Base-by-base conservation (phyloP, 2,797 vertebrate species). In the Phoebastria nigripes region DNA sequence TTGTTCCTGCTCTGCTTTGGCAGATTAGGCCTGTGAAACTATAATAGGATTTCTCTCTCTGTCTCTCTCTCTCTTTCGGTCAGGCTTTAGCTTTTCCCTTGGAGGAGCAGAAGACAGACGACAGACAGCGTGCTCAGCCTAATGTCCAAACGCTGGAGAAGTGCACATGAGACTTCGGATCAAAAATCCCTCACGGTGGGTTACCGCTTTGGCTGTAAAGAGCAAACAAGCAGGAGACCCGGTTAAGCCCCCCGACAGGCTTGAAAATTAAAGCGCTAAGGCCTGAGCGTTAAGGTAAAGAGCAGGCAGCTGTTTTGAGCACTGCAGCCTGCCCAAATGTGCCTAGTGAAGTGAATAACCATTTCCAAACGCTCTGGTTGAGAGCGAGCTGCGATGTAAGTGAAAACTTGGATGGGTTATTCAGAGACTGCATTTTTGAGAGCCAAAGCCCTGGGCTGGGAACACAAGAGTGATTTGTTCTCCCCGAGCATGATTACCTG, bases 21-120 rank as follows among this genome's bases (percentile, higher is more conserved):
- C 35, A 92, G 96, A 95, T 96, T 95, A 97, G 58, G 82, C 78
- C 56, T 65, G 59, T 78, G 87, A 95, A 87, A 65, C 61, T 47
- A 7, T 95, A 94, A 95, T 93, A 95, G 89, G 83, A 90, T 94
- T 97, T 93, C 12, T 62, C 42, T 83, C 44, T 79, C 44, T 69
- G 8, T 46, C 33, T 84, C 31, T 28, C 33, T 49, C 55, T 67
- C n/a, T 81, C 29, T 61, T 17, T 83, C 49, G 22, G 31, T 73
- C 0, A 0, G 56, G 74, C 80, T 95, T 89, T 74, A 93, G 37
- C 44, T 82, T 80, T 92, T 90, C 71, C 41, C 59, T 82, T 0
- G 0, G 69, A 89, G n/a, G 33, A 93, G 61, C 49, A 81, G 89
- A 81, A 82, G 39, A 33, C 26, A 81, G 82, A 73, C 11, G 10